Conservation (phyloP, 2,113 vertebrate species). For the Phaetusa simplex region DNA sequence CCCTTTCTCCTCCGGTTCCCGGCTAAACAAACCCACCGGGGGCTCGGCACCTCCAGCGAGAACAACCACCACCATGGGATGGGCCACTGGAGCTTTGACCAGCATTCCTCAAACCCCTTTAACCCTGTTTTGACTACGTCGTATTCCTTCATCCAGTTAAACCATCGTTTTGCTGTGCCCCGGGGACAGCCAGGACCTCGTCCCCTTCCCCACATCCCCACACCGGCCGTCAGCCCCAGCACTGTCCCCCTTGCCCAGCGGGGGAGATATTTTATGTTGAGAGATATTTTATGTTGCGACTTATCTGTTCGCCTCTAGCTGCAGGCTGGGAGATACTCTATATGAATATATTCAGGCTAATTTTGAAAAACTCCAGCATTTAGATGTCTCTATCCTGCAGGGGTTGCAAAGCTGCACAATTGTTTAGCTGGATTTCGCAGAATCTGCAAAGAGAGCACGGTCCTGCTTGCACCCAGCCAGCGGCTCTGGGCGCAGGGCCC, state of each 20-base stretch:
- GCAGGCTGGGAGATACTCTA: neutral
- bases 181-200: neutral
- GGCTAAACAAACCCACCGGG: neutral
- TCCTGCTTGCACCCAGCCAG: neutral
- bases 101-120: neutral
- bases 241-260: fast-evolving
- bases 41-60: fast-evolving
- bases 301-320: neutral
- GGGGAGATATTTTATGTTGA: neutral
- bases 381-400: neutral
- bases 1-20: neutral
- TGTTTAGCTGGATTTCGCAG: neutral
- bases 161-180: fast-evolving
- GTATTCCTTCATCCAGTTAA: neutral
- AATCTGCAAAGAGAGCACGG: fast-evolving
- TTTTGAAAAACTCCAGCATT: neutral
- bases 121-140: fast-evolving
- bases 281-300: neutral
- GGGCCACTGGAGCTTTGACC: neutral
- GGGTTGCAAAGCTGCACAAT: neutral
- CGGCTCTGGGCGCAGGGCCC: neutral
- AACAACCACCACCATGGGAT: fast-evolving
- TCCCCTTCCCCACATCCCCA: neutral
- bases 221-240: neutral
- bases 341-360: neutral